Conservation (phyloP, 2,113 vertebrate genomes). For the Poecile atricapillus region DNA sequence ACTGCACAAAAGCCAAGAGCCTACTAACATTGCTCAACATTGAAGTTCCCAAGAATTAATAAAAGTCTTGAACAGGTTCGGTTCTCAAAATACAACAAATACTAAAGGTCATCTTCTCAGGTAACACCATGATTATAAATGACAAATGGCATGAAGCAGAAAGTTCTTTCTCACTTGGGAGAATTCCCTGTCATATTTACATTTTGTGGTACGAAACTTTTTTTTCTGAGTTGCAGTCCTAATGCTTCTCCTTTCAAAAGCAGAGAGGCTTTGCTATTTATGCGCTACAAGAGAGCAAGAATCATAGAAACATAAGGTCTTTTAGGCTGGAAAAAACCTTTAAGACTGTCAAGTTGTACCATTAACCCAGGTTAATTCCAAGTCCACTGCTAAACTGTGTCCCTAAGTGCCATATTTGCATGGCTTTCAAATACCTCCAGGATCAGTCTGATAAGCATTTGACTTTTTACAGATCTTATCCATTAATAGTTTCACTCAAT, state of each 20-base stretch:
- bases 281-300: neutral
- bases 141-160: neutral
- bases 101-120: neutral
- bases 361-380: neutral
- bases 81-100: conserved; percentile 18
- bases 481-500: neutral
- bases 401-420: neutral
- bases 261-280: neutral
- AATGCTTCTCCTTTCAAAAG: neutral
- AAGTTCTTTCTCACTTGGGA: conserved; percentile 9
- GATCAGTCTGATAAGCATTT: neutral
- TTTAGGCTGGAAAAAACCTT: neutral
- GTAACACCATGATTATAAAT: neutral
- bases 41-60: neutral
- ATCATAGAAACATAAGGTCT: neutral
- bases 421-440: neutral
- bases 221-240: neutral
- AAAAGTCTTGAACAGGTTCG: neutral
- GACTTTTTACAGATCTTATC: neutral
- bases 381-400: neutral
- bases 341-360: neutral
- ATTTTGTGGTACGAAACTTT: neutral
- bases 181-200: neutral
- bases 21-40: conserved; percentile 5
- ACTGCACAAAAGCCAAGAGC: neutral